phyloP scores from a whole-genome alignment of 2,113 vertebrate genomes.

The Seriola aureovittata region DNA sequence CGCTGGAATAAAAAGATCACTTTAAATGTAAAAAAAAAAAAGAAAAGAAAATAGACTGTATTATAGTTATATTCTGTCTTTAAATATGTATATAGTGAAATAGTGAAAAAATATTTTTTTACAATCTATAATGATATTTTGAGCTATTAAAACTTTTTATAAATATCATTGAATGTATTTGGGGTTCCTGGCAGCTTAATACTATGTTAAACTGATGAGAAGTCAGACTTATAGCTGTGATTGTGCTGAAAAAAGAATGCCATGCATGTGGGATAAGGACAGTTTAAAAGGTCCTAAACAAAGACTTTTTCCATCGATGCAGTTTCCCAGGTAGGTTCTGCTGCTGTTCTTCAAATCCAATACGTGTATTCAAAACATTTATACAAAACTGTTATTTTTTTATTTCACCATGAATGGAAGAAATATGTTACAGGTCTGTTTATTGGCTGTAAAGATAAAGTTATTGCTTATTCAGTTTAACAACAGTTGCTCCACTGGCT shows the following conservation, averaged over 20 bases:
- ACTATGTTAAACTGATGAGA: neutral
- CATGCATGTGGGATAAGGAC: neutral
- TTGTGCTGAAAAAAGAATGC: neutral
- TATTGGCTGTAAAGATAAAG: slow-evolving; percentile 77
- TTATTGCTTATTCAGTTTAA: slow-evolving; percentile 77
- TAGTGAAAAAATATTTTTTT: neutral
- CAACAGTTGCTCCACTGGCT: slow-evolving; percentile 78
- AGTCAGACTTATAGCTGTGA: neutral
- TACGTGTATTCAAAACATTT: slow-evolving; percentile 39
- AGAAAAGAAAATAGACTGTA: too few species aligned
- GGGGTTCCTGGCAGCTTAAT: neutral
- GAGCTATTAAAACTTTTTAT: too few species aligned
- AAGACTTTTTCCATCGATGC: neutral
- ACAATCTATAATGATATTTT: neutral
- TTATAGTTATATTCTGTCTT: neutral
- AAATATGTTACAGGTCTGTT: slow-evolving; percentile 77
- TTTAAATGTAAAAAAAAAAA: too few species aligned
- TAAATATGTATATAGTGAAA: neutral
- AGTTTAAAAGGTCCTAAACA: neutral
- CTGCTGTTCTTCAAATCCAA: slow-evolving; percentile 20
- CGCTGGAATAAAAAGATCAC: too few species aligned
- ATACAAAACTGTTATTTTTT: slow-evolving; percentile 44
- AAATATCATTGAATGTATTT: too few species aligned
- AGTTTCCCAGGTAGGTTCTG: neutral
- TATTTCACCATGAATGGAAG: slow-evolving; percentile 66